Evolutionary conservation across 2,888 invertebrate genomes (phyloP).

Genomic region (Epirrhoe alternata): DNA sequence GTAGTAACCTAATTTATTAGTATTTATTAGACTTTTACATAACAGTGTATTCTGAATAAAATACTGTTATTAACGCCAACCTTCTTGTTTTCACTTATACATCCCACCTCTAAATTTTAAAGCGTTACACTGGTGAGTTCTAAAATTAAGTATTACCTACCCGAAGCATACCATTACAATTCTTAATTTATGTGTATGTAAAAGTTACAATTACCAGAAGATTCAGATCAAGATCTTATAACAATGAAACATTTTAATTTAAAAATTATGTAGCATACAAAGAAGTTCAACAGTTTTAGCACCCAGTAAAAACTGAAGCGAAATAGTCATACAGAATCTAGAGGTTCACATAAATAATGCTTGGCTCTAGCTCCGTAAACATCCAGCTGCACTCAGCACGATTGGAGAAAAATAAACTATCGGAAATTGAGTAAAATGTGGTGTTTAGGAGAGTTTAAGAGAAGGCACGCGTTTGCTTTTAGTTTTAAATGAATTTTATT

Average conservation of each 20-base stretch:
- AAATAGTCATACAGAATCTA: slow-evolving; percentile 19
- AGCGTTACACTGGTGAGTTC: no score
- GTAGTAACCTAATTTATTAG: no score
- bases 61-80: no score
- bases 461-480: neutral
- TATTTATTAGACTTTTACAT: no score
- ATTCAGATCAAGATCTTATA: neutral
- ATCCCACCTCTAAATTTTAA: no score
- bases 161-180: no score
- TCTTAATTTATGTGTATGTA: no score
- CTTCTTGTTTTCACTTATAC: no score
- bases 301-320: slow-evolving; percentile 6
- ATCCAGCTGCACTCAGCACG: slow-evolving; percentile 19
- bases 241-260: neutral
- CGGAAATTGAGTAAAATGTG: slow-evolving; percentile 12
- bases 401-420: slow-evolving; percentile 25
- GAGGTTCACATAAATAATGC: slow-evolving; percentile 21
- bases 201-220: no score
- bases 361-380: slow-evolving; percentile 19
- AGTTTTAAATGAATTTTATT: neutral
- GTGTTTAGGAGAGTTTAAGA: slow-evolving; percentile 2
- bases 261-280: neutral
- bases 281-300: slow-evolving; percentile 3
- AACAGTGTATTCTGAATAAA: no score
- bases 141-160: no score